These are phyloP conservation scores for Tetranychus truncatus DNA, from an alignment of 2,888 invertebrate genomes.

Conservation along the genomic window DNA sequence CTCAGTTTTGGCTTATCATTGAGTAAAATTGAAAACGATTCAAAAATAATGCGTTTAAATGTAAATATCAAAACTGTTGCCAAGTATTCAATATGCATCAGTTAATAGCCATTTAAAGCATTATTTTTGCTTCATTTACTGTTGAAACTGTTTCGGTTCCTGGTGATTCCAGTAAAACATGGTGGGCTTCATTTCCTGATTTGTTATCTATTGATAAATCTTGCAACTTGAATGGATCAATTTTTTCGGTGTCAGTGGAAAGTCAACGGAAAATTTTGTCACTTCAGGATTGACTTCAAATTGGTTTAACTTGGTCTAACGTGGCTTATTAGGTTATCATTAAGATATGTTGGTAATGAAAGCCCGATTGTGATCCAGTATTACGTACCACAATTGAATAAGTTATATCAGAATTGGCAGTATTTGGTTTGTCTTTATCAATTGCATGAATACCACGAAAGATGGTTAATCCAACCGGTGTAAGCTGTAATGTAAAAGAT, in stretches of 20 bases:
- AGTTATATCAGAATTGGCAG: constrained; percentile 30
- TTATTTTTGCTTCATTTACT: neutral
- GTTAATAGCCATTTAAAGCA: neutral
- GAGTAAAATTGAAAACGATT: too few relatives aligned
- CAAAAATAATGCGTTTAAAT: neutral
- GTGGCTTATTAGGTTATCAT: neutral
- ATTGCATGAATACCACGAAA: constrained; percentile 60
- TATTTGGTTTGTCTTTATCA: constrained; percentile 47
- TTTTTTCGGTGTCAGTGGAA: too few relatives aligned
- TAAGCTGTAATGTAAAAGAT: constrained; percentile 25
- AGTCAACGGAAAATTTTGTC: too few relatives aligned
- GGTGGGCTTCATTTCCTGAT: too few relatives aligned
- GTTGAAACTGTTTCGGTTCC: neutral
- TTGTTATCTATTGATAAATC: too few relatives aligned
- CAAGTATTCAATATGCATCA: too few relatives aligned
- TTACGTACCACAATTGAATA: constrained; percentile 29
- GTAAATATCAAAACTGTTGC: neutral
- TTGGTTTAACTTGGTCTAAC: neutral
- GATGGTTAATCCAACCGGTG: constrained; percentile 50
- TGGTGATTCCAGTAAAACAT: too few relatives aligned
- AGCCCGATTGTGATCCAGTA: constrained; percentile 9
- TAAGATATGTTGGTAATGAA: neutral
- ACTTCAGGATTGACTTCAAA: too few relatives aligned
- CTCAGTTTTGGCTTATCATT: too few relatives aligned
- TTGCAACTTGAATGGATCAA: too few relatives aligned